Percentiles rank a stretch among this genome's conserved stretches.
Conservation (phyloP, 2,113 vertebrate genomes). For the Sterrhoptilus dennistouni region DNA sequence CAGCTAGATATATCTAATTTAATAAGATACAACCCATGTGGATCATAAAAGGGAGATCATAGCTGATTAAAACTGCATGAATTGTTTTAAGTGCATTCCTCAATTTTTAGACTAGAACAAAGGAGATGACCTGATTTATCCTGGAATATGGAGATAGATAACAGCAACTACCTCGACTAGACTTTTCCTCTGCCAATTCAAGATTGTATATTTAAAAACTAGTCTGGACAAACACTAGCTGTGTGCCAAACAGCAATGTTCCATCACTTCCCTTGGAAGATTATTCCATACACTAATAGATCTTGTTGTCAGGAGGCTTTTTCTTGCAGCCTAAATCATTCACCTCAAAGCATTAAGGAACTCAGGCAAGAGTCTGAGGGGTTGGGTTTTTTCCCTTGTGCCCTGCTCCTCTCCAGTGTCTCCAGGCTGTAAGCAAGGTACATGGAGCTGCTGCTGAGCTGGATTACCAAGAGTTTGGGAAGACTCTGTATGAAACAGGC, state of each 20-base stretch:
- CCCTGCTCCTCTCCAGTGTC: background rate
- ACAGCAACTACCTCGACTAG: conserved; percentile 63
- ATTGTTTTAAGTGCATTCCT: conserved; percentile 70
- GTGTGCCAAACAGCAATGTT: conserved; percentile 59
- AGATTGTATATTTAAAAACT: conserved; percentile 64
- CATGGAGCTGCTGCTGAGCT: background rate
- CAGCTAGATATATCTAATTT: conserved; percentile 59
- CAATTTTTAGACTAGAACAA: conserved; percentile 66
- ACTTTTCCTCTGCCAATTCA: conserved; percentile 55
- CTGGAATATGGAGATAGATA: conserved; percentile 62
- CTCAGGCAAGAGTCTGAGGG: conserved; percentile 10
- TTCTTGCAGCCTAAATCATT: conserved; percentile 34
- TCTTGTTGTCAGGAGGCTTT: conserved; percentile 50
- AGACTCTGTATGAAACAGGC: background rate
- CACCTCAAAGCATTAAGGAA: conserved; percentile 39
- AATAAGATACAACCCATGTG: conserved; percentile 66
- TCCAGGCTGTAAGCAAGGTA: background rate
- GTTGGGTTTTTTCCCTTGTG: background rate
- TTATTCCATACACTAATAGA: conserved; percentile 55
- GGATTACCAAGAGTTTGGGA: background rate
- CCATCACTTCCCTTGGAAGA: conserved; percentile 61
- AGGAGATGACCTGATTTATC: conserved; percentile 70
- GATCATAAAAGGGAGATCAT: conserved; percentile 70
- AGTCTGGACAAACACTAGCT: conserved; percentile 63
- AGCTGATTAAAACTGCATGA: conserved; percentile 69